Evolutionary conservation across 37 sponge, comb jelly and placozoan genomes (phyloP).

Genomic region (Beroe ovata): DNA sequence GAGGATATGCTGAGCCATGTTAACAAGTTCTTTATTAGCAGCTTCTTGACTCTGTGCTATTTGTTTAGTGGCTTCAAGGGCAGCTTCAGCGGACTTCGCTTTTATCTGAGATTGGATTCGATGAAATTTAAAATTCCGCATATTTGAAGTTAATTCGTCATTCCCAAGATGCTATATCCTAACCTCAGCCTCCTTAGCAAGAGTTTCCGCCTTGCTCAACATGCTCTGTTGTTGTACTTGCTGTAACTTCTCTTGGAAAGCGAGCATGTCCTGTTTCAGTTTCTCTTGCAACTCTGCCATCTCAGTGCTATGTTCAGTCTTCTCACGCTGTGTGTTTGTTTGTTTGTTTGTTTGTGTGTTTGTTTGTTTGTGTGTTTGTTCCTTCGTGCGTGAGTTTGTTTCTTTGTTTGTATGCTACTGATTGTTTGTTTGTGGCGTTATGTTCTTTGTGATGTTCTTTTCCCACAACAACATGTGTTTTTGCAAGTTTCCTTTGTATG

Average conservation of each 20-base stretch:
- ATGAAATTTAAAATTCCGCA: no score
- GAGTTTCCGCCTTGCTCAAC: conserved; percentile 32
- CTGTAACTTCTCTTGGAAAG: conserved; percentile 49
- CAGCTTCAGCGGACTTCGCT: conserved; percentile 47
- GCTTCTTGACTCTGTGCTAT: conserved; percentile 18
- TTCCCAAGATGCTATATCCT: no score
- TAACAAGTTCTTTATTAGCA: conserved; percentile 32
- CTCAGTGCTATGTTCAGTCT: conserved; percentile 15
- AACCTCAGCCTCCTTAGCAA: conserved; percentile 56
- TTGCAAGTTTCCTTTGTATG: no score
- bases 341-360: neutral
- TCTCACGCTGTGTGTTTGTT: conserved; percentile 14
- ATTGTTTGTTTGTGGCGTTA: no score
- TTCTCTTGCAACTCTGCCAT: conserved; percentile 65
- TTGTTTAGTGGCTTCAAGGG: conserved; percentile 29
- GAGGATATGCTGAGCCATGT: conserved; percentile 65
- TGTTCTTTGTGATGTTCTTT: no score
- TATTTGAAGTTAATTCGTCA: no score
- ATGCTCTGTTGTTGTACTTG: conserved; percentile 55
- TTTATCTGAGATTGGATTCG: conserved; percentile 48
- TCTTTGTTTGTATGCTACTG: no score
- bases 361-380: neutral
- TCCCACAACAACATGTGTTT: no score
- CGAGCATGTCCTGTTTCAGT: conserved; percentile 50
- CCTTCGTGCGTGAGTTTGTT: no score